Conservation (phyloP, 2,113 vertebrate species). For the Rallus limicola region DNA sequence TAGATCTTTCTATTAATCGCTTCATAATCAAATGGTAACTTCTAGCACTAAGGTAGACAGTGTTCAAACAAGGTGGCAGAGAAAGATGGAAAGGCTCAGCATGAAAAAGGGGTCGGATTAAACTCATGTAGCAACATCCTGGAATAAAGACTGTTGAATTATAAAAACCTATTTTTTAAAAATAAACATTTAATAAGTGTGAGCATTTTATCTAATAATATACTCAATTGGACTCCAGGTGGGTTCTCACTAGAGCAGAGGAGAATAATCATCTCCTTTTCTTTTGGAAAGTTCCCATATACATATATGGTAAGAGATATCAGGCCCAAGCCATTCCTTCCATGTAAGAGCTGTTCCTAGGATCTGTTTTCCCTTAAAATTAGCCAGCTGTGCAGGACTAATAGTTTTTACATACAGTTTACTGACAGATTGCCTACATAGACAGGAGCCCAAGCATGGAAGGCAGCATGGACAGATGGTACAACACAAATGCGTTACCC, state of each 20-base stretch:
- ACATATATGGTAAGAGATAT: background rate
- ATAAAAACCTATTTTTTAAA: background rate
- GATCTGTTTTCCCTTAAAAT: background rate
- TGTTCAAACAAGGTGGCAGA: background rate
- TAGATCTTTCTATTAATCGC: background rate
- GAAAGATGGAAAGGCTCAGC: background rate
- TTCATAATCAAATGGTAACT: background rate
- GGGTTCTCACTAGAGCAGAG: no score
- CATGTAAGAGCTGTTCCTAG: background rate
- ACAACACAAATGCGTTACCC: rapidly evolving
- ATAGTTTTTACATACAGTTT: background rate
- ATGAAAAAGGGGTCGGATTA: background rate
- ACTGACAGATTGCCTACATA: background rate
- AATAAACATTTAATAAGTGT: background rate
- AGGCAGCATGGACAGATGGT: background rate
- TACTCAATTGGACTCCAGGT: background rate
- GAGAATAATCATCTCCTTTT: no score
- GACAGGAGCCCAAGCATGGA: background rate
- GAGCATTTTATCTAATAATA: background rate
- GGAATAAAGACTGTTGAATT: background rate
- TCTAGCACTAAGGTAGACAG: background rate
- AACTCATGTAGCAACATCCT: background rate
- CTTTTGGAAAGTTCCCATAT: no score
- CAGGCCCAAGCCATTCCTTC: background rate
- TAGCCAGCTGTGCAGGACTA: background rate